A percentile compares a stretch with the other conserved stretches of the same genome.
Evolutionary conservation across 2,797 vertebrate species (phyloP).

Genomic region (Falco berigora): DNA sequence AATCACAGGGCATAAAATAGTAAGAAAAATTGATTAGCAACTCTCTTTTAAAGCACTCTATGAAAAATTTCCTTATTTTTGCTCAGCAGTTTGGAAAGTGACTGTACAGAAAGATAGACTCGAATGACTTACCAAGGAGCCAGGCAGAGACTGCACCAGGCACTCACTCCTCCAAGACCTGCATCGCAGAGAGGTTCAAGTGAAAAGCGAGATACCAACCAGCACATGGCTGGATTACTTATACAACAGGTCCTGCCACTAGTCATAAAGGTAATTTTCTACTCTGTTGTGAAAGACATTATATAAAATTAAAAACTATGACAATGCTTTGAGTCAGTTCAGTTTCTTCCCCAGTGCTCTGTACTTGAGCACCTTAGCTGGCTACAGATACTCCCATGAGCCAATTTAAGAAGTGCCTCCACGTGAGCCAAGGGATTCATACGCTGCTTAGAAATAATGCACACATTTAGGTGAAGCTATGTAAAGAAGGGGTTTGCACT

Average conservation of each 20-base stretch:
- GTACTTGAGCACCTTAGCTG: constrained; percentile 32
- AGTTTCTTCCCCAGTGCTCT: constrained; percentile 30
- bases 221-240: neutral
- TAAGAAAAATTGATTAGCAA: constrained; percentile 91
- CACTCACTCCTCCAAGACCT: constrained; percentile 38
- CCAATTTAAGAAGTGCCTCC: constrained; percentile 26
- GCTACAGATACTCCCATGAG: neutral
- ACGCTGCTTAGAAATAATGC: constrained; percentile 27
- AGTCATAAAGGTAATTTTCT: constrained; percentile 61
- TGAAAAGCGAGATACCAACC: constrained; percentile 36
- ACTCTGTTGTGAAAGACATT: constrained; percentile 32
- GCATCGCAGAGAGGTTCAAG: constrained; percentile 23
- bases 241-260: constrained; percentile 57
- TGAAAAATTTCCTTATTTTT: constrained; percentile 55
- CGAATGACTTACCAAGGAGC: constrained; percentile 50
- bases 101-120: constrained; percentile 25
- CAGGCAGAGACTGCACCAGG: neutral
- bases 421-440: constrained; percentile 23
- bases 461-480: constrained; percentile 22
- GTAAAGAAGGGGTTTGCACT: neutral
- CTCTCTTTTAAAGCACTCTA: constrained; percentile 80
- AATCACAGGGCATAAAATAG: constrained; percentile 93
- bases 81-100: constrained; percentile 36
- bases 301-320: constrained; percentile 41
- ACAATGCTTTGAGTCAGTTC: constrained; percentile 44